These are phyloP conservation scores for Acanthosepion pharaonis DNA, from an alignment of 2,888 invertebrate species.

Conservation along the genomic window DNA sequence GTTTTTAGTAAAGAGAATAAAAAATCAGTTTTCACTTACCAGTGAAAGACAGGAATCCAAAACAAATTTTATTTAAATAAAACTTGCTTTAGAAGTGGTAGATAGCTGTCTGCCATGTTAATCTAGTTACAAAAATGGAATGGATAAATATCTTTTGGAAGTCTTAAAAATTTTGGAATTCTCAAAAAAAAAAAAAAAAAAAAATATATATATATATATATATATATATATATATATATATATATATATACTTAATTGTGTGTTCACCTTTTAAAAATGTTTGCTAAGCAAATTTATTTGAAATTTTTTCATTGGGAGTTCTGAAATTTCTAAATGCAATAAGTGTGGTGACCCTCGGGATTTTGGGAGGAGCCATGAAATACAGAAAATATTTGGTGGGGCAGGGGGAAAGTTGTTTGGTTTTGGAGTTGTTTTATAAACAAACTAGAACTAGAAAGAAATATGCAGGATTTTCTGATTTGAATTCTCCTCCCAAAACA, in stretches of 20 bases:
- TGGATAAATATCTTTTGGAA: not conserved
- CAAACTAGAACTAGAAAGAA: not conserved
- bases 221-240: not conserved
- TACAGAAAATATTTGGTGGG: not conserved
- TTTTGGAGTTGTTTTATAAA: not conserved
- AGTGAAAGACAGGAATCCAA: too few relatives aligned
- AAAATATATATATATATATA: not conserved
- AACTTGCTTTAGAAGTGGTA: not conserved
- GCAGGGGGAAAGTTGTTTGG: not conserved
- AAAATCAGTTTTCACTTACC: too few relatives aligned
- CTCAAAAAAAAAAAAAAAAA: not conserved
- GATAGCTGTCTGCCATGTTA: not conserved
- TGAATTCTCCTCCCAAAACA: too few relatives aligned
- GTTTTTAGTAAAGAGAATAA: not conserved
- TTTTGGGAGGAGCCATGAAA: not conserved
- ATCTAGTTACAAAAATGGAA: not conserved
- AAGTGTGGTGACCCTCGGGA: not conserved
- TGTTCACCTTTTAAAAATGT: not conserved
- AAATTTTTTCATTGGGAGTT: constrained; percentile 7
- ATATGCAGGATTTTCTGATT: not conserved
- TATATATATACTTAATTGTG: not conserved
- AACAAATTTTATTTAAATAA: not conserved
- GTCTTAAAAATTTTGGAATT: not conserved
- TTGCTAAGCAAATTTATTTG: constrained; percentile 21
- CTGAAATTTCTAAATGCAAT: not conserved